Evolutionary conservation across 2,888 invertebrate genomes (phyloP), one percentile per base, ranked within the genome.

Genomic region (Latrodectus elegans): DNA sequence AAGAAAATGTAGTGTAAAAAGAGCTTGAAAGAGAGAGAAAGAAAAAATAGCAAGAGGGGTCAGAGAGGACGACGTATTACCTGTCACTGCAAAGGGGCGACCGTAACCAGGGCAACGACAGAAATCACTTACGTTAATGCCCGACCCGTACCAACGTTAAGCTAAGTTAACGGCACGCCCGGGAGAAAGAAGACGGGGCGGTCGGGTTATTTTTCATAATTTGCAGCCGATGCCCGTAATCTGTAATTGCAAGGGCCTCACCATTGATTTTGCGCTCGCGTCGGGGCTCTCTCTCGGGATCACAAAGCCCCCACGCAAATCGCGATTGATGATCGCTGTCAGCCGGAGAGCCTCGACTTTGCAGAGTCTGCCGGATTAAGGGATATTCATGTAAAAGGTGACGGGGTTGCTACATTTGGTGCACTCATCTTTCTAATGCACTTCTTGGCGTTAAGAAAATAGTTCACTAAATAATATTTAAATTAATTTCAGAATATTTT

Each of bases 191-290:
- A 60, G 53, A 12, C 60, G 65, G 76, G 70, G 81, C 22, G 79
- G 68, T 75, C 70, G 80, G 81, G 89, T 86, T 89, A 89, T 89
- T 89, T 89, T 85, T 89, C 89, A 89, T 89, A 89, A 89, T 89
- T 89, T 89, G 89, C 76, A 89, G 88, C 89, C 79, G 85, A 85
- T 88, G 84, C 79, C 71, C 75, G 88, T 88, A 88, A 88, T 89
- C 89, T 84, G 89, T 89, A 89, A 89, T 89, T 89, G 89, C 82
- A 75, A 83, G 84, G 81, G 81, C 83, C 68, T 71, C 70, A 80
- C 87, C 82, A 87, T 87, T 87, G 87, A 87, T 82, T 86, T 81
- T 84, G 76, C 65, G 67, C 79, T 60, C 72, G 67, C 79, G 55
- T 71, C 65, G 80, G 79, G 80, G 74, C 86, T 81, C 53, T 84